phyloP scores from a whole-genome alignment of 1,140 invertebrate species.

The Brachystomella parvula region DNA sequence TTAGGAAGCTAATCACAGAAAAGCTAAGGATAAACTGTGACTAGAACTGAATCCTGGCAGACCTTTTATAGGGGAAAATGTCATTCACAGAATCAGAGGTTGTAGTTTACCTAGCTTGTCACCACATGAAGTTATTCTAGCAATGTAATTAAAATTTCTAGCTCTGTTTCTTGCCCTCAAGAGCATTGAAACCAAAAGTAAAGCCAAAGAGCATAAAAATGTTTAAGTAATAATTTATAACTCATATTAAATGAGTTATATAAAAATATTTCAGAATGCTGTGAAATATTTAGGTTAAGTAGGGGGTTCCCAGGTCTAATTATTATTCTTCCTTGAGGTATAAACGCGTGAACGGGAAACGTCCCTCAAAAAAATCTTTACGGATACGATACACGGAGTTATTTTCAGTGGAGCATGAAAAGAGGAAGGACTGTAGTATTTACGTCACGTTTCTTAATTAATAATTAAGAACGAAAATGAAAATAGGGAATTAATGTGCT shows the following conservation, averaged over 20 bases:
- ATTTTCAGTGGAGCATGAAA: not conserved
- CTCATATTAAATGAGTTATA: not conserved
- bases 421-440: not conserved
- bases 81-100: too few species aligned
- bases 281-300: not conserved
- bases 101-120: not conserved
- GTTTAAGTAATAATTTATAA: not conserved
- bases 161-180: not conserved
- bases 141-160: not conserved
- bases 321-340: not conserved
- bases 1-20: not conserved
- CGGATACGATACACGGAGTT: not conserved
- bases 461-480: not conserved
- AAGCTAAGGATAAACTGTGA: not conserved
- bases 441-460: not conserved
- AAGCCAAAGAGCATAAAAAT: not conserved
- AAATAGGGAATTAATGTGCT: not conserved
- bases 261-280: not conserved
- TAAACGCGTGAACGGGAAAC: not conserved
- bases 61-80: slow-evolving; percentile 9
- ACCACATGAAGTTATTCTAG: not conserved
- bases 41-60: not conserved
- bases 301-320: not conserved
- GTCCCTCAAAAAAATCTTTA: not conserved
- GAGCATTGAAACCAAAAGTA: not conserved